Base-by-base conservation (phyloP, 1,140 invertebrate genomes). In the Rhizoglyphus robini region DNA sequence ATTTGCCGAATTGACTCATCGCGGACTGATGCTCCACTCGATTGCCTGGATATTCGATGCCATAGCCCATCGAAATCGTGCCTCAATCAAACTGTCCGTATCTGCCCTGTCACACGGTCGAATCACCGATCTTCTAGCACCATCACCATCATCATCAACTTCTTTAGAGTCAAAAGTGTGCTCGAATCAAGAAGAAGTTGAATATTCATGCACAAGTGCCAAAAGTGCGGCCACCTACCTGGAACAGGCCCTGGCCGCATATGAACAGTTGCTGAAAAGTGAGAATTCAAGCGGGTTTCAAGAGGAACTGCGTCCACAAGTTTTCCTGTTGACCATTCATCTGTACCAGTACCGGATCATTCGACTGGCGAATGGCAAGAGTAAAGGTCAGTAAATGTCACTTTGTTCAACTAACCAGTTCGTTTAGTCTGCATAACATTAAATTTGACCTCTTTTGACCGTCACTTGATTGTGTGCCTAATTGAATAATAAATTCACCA, bases 41-140 rank as follows among this genome's bases (percentile, higher is more conserved):
- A 60, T 60, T 32, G 27, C 29, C 11, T 60, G 58, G 58, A 32
- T 32, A 34, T 60, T 60, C n/a, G 58, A 60, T 60, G 27, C 38
- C 1, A 60, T 60, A 13, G 27, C 15, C 31, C 57, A 59, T 49
- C 47, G 25, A 29, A 23, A n/a, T n/a, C 48, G 48, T 23, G 48
- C 48, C 48, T 51, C 15, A 3, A 51, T 51, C 3, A 13, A 51
- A 51, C 29, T 51, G 29, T 51, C 48, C 3, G 48, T 27, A 25
- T 51, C 18, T 3, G 3, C n/a, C 2, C 13, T 51, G n/a, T n/a
- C 13, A 25, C 23, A 51, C 36, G 58, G 36, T 51, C 29, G 15
- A 32, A 60, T 46, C 2, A 27, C n/a, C 57, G 23, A 59, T 51
- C 15, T 20, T 23, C 18, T 13, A 20, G 5, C 47, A 49, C 18